Evolutionary conservation across 1,140 invertebrate genomes (phyloP).

Genomic region (Cydia fagiglandana): DNA sequence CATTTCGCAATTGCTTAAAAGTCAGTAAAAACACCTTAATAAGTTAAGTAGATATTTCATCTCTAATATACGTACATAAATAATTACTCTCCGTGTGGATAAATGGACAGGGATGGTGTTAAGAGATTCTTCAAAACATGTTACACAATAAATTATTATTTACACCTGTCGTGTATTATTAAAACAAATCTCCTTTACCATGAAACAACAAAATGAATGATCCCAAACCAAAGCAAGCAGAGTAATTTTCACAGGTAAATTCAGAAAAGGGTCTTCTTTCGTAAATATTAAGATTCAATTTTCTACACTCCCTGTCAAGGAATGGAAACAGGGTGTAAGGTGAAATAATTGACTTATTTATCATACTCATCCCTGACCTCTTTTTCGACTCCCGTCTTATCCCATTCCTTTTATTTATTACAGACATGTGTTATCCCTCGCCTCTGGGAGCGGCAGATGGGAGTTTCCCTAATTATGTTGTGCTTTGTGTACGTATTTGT

Average conservation of each 20-base stretch:
- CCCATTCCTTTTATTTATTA: constrained; percentile 29
- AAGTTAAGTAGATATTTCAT: constrained; percentile 13
- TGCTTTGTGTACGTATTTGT: constrained; percentile 17
- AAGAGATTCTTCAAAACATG: background rate
- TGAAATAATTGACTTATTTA: constrained; percentile 29
- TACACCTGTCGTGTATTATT: constrained; percentile 4
- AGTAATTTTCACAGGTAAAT: background rate
- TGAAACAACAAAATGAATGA: background rate
- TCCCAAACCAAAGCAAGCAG: background rate
- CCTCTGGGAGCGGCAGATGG: constrained; percentile 8
- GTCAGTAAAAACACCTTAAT: background rate
- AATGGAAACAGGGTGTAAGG: constrained; percentile 24
- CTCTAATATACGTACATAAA: constrained; percentile 7
- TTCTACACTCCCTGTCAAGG: background rate
- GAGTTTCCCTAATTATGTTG: constrained; percentile 25
- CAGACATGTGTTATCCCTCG: constrained; percentile 27
- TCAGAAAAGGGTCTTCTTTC: constrained; percentile 2
- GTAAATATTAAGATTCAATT: constrained; percentile 12
- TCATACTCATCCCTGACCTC: constrained; percentile 27
- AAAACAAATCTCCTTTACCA: background rate
- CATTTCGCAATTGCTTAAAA: constrained; percentile 1
- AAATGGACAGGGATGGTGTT: background rate
- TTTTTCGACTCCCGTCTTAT: constrained; percentile 17
- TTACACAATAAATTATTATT: constrained; percentile 8
- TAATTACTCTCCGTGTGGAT: background rate